Conservation (phyloP, 2,113 vertebrate species). For the Indri indri region DNA sequence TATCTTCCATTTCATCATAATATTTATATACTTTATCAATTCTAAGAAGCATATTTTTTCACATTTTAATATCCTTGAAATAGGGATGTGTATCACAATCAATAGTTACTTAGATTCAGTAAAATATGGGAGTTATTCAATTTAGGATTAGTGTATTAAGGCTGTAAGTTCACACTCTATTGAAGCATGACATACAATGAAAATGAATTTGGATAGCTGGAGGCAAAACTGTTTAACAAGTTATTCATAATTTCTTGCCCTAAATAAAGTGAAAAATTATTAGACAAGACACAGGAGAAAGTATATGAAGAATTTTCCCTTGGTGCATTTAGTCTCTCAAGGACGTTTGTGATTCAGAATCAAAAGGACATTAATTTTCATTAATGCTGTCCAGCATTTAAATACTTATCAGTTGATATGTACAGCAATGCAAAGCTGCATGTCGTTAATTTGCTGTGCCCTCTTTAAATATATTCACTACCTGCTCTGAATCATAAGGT, state of each 20-base stretch:
- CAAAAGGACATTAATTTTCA: slow-evolving; percentile 34
- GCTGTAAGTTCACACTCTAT: slow-evolving; percentile 12
- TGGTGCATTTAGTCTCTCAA: slow-evolving; percentile 2
- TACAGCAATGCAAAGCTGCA: background rate
- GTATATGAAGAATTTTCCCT: background rate
- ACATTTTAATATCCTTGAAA: slow-evolving; percentile 31
- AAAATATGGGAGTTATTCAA: slow-evolving; percentile 39
- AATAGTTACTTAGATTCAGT: slow-evolving; percentile 24
- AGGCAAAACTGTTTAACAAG: slow-evolving; percentile 9
- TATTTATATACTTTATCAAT: background rate
- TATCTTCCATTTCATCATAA: background rate
- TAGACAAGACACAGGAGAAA: slow-evolving; percentile 4
- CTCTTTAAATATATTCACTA: background rate
- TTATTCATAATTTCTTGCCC: slow-evolving; percentile 29
- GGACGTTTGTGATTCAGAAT: slow-evolving; percentile 14
- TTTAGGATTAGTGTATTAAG: slow-evolving; percentile 24
- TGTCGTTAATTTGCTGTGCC: background rate
- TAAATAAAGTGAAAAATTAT: slow-evolving; percentile 40
- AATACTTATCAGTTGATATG: background rate
- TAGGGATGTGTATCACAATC: background rate
- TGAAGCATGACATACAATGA: slow-evolving; percentile 13
- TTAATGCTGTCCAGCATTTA: slow-evolving; percentile 1
- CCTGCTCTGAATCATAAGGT: slow-evolving; percentile 2
- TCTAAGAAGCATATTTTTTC: background rate
- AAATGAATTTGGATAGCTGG: slow-evolving; percentile 47